These are phyloP conservation scores for Phenganax stokvisi DNA, from an alignment of 92 coral and sea anemone species.

Conservation along the genomic window DNA sequence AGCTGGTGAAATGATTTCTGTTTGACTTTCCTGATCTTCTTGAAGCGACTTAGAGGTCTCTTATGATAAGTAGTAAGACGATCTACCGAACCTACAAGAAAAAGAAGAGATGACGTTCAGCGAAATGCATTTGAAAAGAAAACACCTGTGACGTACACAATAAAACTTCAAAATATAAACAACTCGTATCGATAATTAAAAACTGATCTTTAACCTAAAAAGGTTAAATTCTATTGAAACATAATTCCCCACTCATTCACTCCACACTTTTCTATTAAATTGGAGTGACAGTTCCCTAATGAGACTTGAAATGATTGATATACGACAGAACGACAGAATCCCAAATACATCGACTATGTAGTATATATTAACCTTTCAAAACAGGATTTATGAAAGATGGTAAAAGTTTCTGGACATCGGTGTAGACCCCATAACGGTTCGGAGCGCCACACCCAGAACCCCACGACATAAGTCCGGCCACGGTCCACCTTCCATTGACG, in stretches of 20 bases:
- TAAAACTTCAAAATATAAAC: too few relatives aligned
- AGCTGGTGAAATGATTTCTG: not conserved
- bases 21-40: not conserved
- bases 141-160: too few relatives aligned
- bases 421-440: conserved; percentile 61
- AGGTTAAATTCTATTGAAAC: too few relatives aligned
- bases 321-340: not conserved
- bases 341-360: not conserved
- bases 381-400: conserved; percentile 46
- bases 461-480: conserved; percentile 61
- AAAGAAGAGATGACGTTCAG: not conserved
- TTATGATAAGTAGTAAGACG: conserved; percentile 17
- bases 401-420: conserved; percentile 49
- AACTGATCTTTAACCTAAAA: too few relatives aligned
- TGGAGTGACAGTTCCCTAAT: not conserved
- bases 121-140: not conserved
- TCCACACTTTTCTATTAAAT: too few relatives aligned
- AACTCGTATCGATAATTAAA: too few relatives aligned
- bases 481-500: conserved; percentile 55
- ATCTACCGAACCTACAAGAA: conserved; percentile 3
- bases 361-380: not conserved
- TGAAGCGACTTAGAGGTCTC: conserved; percentile 4
- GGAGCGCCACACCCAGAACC: conserved; percentile 62
- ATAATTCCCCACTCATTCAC: too few relatives aligned
- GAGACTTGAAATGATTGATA: not conserved